Percentiles rank a stretch among this genome's conserved stretches.
These are phyloP conservation scores for Urocitellus parryii DNA, from an alignment of 2,113 vertebrate genomes.

Conservation along the genomic window DNA sequence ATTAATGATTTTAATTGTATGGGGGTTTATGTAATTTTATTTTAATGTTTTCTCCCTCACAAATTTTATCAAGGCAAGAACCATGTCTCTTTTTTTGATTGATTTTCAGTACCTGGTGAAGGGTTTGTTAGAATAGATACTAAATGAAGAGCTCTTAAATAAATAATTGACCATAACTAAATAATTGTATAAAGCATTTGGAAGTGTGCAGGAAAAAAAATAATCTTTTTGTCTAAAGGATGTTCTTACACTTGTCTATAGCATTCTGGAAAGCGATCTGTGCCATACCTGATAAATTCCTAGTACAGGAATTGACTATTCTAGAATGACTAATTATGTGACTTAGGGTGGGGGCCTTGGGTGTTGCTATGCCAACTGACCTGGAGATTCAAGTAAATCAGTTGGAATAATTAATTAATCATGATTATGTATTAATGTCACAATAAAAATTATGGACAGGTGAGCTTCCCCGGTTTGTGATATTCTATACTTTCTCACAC, in stretches of 20 bases:
- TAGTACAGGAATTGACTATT: background rate
- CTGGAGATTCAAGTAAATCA: background rate
- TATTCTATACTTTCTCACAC: background rate
- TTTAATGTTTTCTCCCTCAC: background rate
- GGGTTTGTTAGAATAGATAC: background rate
- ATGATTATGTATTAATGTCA: background rate
- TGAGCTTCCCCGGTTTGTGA: background rate
- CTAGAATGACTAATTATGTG: background rate
- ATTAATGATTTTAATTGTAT: background rate
- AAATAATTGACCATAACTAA: background rate
- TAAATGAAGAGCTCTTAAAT: background rate
- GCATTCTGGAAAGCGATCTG: background rate
- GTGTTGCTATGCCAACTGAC: background rate
- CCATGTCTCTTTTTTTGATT: background rate
- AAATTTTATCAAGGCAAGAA: background rate
- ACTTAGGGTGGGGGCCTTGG: background rate
- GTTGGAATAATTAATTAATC: background rate
- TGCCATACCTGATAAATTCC: background rate
- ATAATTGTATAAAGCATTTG: background rate
- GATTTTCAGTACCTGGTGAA: background rate
- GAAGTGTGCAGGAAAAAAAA: background rate
- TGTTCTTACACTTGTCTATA: background rate
- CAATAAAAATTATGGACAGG: background rate
- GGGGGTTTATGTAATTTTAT: background rate
- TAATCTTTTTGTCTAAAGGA: background rate